Base-by-base conservation (phyloP, 2,797 vertebrate species). In the Alexandromys oeconomus region DNA sequence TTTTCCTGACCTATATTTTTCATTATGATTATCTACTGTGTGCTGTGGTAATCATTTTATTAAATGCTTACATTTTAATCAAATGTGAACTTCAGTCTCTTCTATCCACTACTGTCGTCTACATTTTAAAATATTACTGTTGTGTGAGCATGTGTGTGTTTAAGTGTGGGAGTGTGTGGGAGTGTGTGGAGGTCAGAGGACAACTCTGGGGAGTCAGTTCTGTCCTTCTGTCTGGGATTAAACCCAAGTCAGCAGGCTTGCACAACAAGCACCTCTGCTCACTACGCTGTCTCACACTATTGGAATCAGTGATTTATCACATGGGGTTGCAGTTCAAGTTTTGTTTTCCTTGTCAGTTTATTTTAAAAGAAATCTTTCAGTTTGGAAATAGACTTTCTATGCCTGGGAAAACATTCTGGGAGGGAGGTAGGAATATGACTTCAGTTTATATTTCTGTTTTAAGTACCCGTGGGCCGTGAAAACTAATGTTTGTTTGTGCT, bases 11-110 rank as follows among this genome's bases (percentile, higher is more conserved):
- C 77, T 1, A 1, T 97, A 96, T 97, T 74, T 96, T 97, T 92
- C 0, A 96, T 63, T 94, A 91, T 69, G 65, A 96, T 81, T 71
- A 77, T 95, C 46, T 21, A 90, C 69, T 89, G 65, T 96, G 97
- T 95, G 94, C 92, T 97, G 76, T 90, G 96, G 69, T 91, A 96
- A 96, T 96, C 74, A 71, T 97, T 97, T 97, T 97, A 96, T 97
- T 97, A 92, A 92, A 96, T 76, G 84, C 91, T 97, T 98, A 89
- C 43, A 77, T 90, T 59, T 97, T 92, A 96, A 98, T 97, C 43
- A 96, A 92, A 92, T 67, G 48, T 95, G 73, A 82, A 57, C 94
- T 78, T 96, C 74, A 73, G 82, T 59, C 37, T 97, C 89, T 94
- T 71, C 43, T 93, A 2, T 54, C 76, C 81, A 88, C 29, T 73